These are phyloP conservation scores for Monochamus alternatus DNA, from an alignment of 2,888 invertebrate genomes.

Conservation along the genomic window DNA sequence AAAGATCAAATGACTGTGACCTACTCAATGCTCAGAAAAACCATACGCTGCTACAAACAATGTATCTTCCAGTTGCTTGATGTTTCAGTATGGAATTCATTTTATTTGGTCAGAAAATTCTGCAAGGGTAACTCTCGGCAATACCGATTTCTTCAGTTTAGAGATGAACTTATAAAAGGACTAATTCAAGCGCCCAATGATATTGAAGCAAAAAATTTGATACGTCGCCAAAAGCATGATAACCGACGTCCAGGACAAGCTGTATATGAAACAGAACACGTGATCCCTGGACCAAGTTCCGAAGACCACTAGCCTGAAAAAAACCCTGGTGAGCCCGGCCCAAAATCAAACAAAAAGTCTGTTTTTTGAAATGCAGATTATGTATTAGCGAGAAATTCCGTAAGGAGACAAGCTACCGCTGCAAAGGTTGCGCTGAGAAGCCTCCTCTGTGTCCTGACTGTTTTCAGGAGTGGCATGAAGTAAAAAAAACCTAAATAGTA, in stretches of 20 bases:
- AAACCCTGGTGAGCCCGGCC: slow-evolving; percentile 9
- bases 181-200: no score
- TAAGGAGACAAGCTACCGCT: slow-evolving; percentile 19
- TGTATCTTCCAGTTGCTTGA: slow-evolving; percentile 57
- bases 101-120: slow-evolving; percentile 7
- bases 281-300: slow-evolving; percentile 18
- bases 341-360: slow-evolving; percentile 17
- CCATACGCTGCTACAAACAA: slow-evolving; percentile 62
- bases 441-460: slow-evolving; percentile 13
- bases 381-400: slow-evolving; percentile 11
- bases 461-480: background rate
- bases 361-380: slow-evolving; percentile 24
- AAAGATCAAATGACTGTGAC: slow-evolving; percentile 59
- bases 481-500: background rate
- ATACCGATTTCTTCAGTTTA: no score
- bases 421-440: slow-evolving; percentile 14
- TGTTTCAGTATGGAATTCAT: slow-evolving; percentile 27
- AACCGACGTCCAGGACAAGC: background rate
- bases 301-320: slow-evolving; percentile 33
- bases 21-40: slow-evolving; percentile 60
- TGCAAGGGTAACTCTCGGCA: no score
- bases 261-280: slow-evolving; percentile 1
- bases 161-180: no score
- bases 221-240: no score
- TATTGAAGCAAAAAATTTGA: no score